Conservation (phyloP, 2,888 invertebrate genomes). For the Meganola albula region DNA sequence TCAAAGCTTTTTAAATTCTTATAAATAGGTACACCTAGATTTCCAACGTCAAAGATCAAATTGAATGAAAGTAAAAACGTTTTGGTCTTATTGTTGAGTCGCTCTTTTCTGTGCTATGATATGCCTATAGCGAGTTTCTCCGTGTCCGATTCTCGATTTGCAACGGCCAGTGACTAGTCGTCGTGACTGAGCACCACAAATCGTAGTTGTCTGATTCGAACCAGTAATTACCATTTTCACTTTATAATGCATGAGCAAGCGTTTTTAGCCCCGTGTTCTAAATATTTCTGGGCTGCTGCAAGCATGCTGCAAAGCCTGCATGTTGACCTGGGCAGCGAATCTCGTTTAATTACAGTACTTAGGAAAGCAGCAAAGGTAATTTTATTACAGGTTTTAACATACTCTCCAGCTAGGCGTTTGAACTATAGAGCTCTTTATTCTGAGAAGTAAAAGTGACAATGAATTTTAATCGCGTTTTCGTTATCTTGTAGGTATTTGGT, state of each 20-base stretch:
- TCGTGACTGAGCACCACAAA: slow-evolving; percentile 27
- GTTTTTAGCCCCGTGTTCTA: slow-evolving; percentile 13
- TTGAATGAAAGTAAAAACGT: slow-evolving; percentile 39
- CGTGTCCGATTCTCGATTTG: slow-evolving; percentile 41
- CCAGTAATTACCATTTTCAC: slow-evolving; percentile 45
- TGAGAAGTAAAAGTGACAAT: slow-evolving; percentile 16
- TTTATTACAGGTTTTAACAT: too few relatives aligned
- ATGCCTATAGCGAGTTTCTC: slow-evolving; percentile 40
- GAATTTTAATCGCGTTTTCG: slow-evolving; percentile 13
- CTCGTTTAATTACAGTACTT: too few relatives aligned
- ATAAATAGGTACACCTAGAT: too few relatives aligned
- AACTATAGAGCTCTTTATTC: too few relatives aligned
- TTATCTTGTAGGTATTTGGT: too few relatives aligned
- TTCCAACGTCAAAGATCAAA: too few relatives aligned
- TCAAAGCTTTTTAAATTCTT: too few relatives aligned
- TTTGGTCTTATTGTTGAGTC: slow-evolving; percentile 21
- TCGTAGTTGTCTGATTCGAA: slow-evolving; percentile 32
- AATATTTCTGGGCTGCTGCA: background rate
- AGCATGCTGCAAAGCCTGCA: too few relatives aligned
- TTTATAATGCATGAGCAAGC: slow-evolving; percentile 34
- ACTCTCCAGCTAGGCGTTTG: too few relatives aligned
- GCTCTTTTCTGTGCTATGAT: slow-evolving; percentile 28
- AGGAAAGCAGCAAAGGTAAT: too few relatives aligned
- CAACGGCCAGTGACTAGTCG: slow-evolving; percentile 27
- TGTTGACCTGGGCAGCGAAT: too few relatives aligned